These are phyloP conservation scores for Bhutanitis thaidina DNA, from an alignment of 2,888 invertebrate species.

Conservation along the genomic window DNA sequence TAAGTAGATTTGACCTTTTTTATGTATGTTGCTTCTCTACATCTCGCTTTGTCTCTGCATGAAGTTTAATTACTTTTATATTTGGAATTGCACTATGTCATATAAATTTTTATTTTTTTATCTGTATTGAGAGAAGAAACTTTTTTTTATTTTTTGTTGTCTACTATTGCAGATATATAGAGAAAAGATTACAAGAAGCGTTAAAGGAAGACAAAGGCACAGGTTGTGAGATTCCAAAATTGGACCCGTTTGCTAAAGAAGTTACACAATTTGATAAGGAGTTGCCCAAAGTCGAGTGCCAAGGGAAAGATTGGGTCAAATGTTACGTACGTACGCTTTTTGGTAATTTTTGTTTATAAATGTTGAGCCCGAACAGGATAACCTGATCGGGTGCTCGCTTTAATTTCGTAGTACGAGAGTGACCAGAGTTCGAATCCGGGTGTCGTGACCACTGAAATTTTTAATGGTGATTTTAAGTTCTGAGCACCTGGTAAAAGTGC, in stretches of 20 bases:
- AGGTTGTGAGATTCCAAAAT: constrained; percentile 65
- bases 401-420: too few relatives aligned
- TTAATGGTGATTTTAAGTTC: too few relatives aligned
- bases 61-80: neutral
- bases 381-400: too few relatives aligned
- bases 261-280: constrained; percentile 85
- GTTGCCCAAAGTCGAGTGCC: constrained; percentile 82
- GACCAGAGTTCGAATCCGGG: too few relatives aligned
- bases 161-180: constrained; percentile 46
- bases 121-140: neutral
- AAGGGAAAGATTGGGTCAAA: constrained; percentile 87
- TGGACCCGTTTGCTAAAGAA: constrained; percentile 81
- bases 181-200: constrained; percentile 49
- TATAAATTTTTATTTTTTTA: neutral
- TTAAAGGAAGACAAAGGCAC: constrained; percentile 56
- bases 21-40: neutral
- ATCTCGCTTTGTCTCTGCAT: constrained; percentile 6
- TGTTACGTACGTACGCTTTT: constrained; percentile 81
- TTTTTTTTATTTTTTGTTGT: neutral
- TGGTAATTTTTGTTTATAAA: too few relatives aligned
- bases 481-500: too few relatives aligned
- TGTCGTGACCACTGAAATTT: too few relatives aligned
- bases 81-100: neutral
- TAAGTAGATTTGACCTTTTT: constrained; percentile 40
- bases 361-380: too few relatives aligned